These are phyloP conservation scores for Heterohyrax brucei DNA, from an alignment of 2,797 vertebrate genomes.

Conservation along the genomic window DNA sequence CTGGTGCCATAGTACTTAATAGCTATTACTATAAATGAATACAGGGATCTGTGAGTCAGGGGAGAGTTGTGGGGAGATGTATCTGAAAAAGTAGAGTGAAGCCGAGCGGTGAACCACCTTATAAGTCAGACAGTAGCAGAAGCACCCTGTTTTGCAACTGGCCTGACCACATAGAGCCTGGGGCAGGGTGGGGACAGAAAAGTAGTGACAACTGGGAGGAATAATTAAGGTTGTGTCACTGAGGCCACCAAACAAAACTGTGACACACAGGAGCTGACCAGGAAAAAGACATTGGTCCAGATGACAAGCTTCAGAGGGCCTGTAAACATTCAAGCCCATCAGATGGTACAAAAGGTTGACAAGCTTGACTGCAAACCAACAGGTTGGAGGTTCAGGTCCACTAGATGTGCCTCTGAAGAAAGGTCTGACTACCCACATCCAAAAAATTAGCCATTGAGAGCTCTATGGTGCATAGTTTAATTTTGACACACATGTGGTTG, in stretches of 20 bases:
- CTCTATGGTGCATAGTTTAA: neutral
- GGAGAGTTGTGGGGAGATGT: neutral
- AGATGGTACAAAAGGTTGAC: neutral
- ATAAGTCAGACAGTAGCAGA: neutral
- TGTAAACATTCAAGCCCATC: neutral
- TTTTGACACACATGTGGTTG: neutral
- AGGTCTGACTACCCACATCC: neutral
- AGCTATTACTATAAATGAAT: neutral
- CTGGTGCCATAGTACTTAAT: neutral
- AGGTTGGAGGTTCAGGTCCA: neutral
- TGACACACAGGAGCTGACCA: neutral
- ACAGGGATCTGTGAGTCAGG: neutral
- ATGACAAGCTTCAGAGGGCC: neutral
- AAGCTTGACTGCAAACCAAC: neutral
- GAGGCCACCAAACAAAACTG: neutral
- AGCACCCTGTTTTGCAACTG: neutral
- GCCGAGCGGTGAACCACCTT: neutral
- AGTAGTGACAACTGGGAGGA: neutral
- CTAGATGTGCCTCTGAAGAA: neutral
- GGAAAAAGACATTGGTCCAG: neutral
- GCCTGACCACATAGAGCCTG: neutral
- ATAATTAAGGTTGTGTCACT: neutral
- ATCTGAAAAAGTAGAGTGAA: conserved; percentile 12
- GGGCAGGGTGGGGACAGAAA: neutral
- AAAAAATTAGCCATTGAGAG: neutral